phyloP scores from a whole-genome alignment of 2,113 vertebrate genomes.

The Naja naja region DNA sequence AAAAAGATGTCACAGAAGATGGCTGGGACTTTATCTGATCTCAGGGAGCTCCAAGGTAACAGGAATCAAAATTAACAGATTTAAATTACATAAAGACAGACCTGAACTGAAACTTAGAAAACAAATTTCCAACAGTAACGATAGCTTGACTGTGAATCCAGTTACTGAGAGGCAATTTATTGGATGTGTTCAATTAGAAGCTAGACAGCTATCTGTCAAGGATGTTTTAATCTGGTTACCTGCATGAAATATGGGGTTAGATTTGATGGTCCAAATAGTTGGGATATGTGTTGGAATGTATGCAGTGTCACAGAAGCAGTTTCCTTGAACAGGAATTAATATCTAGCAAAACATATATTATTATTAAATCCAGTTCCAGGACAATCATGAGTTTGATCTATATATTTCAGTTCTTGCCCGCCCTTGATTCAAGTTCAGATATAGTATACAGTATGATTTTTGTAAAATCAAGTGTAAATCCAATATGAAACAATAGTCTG shows the following conservation, averaged over 20 bases:
- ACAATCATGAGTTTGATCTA: not conserved
- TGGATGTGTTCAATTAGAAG: not conserved
- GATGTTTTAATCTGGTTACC: not conserved
- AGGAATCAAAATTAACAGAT: not conserved
- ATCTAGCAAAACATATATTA: not conserved
- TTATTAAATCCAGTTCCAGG: not conserved
- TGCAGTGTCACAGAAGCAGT: not conserved
- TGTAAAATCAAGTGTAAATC: not conserved
- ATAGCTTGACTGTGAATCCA: not conserved
- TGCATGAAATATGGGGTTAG: not conserved
- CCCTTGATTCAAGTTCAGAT: not conserved
- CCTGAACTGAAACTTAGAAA: not conserved
- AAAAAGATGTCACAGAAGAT: not conserved
- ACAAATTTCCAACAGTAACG: not conserved
- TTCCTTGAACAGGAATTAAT: not conserved
- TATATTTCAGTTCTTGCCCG: not conserved
- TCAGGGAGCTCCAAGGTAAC: not conserved
- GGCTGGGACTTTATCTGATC: not conserved
- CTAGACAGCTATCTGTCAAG: not conserved
- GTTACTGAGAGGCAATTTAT: not conserved
- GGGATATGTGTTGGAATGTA: not conserved
- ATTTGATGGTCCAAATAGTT: not conserved
- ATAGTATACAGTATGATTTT: too few species aligned
- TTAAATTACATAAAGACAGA: not conserved
- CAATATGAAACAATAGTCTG: not conserved